Base-by-base conservation (phyloP, 2,888 invertebrate genomes). In the Halictus ligatus region DNA sequence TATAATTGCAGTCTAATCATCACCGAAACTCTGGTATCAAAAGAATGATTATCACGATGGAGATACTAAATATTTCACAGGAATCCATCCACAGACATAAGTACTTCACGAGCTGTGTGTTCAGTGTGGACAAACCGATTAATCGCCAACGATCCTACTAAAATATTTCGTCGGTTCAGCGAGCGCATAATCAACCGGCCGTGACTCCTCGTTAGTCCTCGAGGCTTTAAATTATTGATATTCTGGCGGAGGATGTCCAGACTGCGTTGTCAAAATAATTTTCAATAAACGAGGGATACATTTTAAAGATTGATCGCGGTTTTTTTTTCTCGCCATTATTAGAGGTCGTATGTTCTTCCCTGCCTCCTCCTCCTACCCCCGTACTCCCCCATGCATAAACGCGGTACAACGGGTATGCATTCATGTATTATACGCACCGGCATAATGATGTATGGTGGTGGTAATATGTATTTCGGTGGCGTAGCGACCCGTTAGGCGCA, bases 381-480 rank as follows among this genome's bases (percentile, higher is more conserved):
- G n/a, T 35, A 35, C 4, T 35, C 35, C 35, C 35, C 35, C 35
- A 74, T 50, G 74, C 67, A 69, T 75, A 72, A 46, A 75, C 54
- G 67, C 46, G 25, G 40, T 58, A 75, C 35, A 82, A 74, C 75
- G 79, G 25, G 74, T 67, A 71, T 82, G 60, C 80, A 76, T 81
- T 75, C 48, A 54, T 15, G 71, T 60, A 60, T 77, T 84, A 80
- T 80, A 80, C 69, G 72, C 76, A 67, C 54, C 81, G 64, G n/a
- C 35, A 58, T 58, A 75, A 82, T 88, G 88, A 89, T 89, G 81
- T 75, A 88, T 78, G 86, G 79, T 50, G 78, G 69, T 71, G 50
- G 80, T 86, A 88, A 88, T 88, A 89, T 83, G 86, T 84, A 88
- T 88, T 86, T 82, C 35, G 77, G 46, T 84, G 54, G 67, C 74